Evolutionary conservation across 2,797 vertebrate genomes (phyloP), one percentile per base, ranked within the genome.

Genomic region (Falco peregrinus): DNA sequence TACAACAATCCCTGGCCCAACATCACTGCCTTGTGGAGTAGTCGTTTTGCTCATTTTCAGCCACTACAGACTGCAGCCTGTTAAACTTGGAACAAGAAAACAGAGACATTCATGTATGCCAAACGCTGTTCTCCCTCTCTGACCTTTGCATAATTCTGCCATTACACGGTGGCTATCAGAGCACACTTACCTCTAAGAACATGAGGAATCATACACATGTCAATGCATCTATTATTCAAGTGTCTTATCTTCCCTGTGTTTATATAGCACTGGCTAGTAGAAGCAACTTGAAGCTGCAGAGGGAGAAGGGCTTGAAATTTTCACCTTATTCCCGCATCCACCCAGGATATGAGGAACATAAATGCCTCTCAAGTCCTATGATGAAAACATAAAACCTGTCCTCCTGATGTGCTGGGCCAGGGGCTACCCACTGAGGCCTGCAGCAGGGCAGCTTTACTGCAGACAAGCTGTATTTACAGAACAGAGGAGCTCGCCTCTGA

Each of bases 11-110:
- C 31, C 43, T 81, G 54, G 59, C 21, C 54, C 80, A 78, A 19
- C 51, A 31, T 37, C 73, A 81, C 73, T 91, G 73, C 65, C 56
- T 82, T 43, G n/a, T 83, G 47, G 21, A 82, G 69, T 47, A 53
- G 41, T 28, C 5, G 2, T 56, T 78, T 95, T 84, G 75, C 45
- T 94, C 70, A 25, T 90, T 93, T 89, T 45, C 79, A 86, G 51
- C 16, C 15, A 14, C 63, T 71, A 28, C 31, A 69, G 48, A 65
- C 33, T 59, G 47, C 33, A 69, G 53, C 26, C 50, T 71, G 19
- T 59, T 54, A 37, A 80, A 78, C 26, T 59, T 21, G 1, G 59
- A 84, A 48, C 18, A 53, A 31, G 29, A 11, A 68, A 84, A 29
- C 9, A 56, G 65, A 79, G 41, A 79, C 53, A n/a, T 25, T 9